Conservation (phyloP, 2,888 invertebrate genomes). For the Adineta ricciae region DNA sequence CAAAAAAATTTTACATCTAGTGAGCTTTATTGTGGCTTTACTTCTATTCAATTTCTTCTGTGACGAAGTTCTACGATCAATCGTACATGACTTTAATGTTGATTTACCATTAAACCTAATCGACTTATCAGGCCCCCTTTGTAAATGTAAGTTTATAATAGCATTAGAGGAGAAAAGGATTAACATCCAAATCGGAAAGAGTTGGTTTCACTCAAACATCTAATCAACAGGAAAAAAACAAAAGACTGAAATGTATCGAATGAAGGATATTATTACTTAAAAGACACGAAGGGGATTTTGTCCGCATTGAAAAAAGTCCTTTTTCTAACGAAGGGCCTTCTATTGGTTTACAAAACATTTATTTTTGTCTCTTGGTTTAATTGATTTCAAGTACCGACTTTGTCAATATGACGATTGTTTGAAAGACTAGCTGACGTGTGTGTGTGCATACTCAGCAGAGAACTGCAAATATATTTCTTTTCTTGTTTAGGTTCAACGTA, state of each 20-base stretch:
- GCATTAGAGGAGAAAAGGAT: background rate
- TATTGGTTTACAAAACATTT: background rate
- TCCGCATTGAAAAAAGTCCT: no score
- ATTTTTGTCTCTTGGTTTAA: no score
- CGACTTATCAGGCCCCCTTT: background rate
- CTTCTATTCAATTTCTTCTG: constrained; percentile 28
- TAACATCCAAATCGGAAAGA: no score
- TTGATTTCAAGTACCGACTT: no score
- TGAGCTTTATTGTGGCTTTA: constrained; percentile 24
- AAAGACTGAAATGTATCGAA: no score
- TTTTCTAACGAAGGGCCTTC: background rate
- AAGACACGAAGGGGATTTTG: no score
- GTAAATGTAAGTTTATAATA: background rate
- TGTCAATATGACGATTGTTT: no score
- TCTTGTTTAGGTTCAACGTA: background rate
- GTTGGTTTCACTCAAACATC: no score
- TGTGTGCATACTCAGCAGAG: no score
- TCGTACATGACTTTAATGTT: constrained; percentile 30
- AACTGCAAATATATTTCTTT: background rate
- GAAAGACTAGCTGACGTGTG: no score
- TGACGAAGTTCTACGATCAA: constrained; percentile 26
- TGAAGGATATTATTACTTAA: no score
- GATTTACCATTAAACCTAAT: constrained; percentile 33
- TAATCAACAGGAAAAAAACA: no score
- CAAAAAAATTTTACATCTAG: background rate